Evolutionary conservation across 2,113 vertebrate genomes (phyloP).

Genomic region (Ochotona curzoniae): DNA sequence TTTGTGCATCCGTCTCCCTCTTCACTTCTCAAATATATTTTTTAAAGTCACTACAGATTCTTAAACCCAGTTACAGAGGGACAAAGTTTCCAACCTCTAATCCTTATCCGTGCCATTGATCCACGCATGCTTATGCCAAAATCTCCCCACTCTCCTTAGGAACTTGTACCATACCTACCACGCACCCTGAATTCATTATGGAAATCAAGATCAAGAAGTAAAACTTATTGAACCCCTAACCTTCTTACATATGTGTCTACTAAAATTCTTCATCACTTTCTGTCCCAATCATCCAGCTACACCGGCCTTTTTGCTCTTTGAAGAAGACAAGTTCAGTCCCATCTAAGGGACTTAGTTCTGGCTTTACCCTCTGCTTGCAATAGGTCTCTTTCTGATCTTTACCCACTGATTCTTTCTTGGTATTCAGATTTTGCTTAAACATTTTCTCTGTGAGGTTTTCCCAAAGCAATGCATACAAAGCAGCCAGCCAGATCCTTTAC

Average conservation of each 20-base stretch:
- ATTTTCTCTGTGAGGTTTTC: slow-evolving; percentile 12
- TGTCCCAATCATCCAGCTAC: neutral
- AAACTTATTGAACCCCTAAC: neutral
- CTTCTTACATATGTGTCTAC: neutral
- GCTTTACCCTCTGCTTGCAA: neutral
- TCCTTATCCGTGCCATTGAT: neutral
- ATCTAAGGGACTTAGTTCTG: neutral
- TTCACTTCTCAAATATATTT: too few species aligned
- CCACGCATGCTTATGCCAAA: neutral
- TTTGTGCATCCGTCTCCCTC: too few species aligned
- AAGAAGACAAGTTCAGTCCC: neutral
- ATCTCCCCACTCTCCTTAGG: neutral
- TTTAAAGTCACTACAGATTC: neutral
- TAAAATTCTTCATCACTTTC: neutral
- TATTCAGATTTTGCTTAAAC: slow-evolving; percentile 1
- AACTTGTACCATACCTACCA: neutral
- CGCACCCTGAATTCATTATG: neutral
- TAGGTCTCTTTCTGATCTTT: neutral
- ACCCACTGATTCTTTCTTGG: neutral
- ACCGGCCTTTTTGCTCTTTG: neutral
- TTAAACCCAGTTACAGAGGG: neutral
- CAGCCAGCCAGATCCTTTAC: neutral
- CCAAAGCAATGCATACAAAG: neutral
- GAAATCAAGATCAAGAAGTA: neutral
- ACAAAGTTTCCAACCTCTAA: neutral